Base-by-base conservation (phyloP, 2,113 vertebrate genomes). In the Channa argus region DNA sequence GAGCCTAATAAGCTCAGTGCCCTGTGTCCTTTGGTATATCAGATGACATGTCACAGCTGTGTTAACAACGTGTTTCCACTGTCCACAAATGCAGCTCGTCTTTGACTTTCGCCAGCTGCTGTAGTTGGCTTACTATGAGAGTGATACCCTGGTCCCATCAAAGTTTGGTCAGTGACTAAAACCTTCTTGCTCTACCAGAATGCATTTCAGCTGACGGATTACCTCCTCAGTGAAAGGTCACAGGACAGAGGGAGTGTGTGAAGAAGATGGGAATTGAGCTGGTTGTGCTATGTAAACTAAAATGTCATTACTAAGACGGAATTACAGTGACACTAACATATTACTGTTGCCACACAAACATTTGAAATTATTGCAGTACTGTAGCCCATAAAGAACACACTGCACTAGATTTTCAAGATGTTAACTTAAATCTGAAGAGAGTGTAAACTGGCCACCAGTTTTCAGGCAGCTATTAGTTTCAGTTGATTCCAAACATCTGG, bases 171-270 rank as follows among this genome's bases (percentile, higher is more conserved):
- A 12, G 11, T 13, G 37, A 65, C 8, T 3, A 9, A 64, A 24
- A 11, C 15, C 12, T 44, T 38, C 69, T 50, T 6, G 54, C 58
- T 34, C 5, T 11, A 56, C 83, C 72, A 61, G 56, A 14, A 67
- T 82, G 79, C 68, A 58, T 33, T 82, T 63, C 49, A 56, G 34
- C 50, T 9, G 33, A 55, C 11, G 39, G 44, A 44, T 47, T n/a
- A n/a, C 51, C 51, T 65, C 62, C 24, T 49, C 45, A 33, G 39
- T 38, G 59, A 73, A 80, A 64, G 15, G 66, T 71, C 71, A 64
- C 11, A 34, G 47, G 8, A 45, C 7, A 36, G 41, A 56, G 37
- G 51, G 65, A 56, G 37, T 38, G 65, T 49, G 52, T 3, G 6
- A 15, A 6, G 44, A 14, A 13, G 37, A 36, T 52, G 58, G 34